These are phyloP conservation scores for Herpailurus yagouaroundi DNA, from an alignment of 2,113 vertebrate species.

Conservation along the genomic window DNA sequence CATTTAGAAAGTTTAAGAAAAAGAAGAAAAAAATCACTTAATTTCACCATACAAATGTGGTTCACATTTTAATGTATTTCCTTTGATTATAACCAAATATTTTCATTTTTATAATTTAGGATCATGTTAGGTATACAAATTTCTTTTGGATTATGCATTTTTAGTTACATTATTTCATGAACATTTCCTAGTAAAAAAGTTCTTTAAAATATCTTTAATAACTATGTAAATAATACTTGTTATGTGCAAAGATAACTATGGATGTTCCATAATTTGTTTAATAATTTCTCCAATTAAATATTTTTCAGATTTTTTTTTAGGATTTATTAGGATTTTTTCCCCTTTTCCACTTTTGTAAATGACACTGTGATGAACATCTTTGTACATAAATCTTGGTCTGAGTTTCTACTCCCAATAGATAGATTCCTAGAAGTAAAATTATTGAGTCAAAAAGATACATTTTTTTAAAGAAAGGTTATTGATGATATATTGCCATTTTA, in stretches of 20 bases:
- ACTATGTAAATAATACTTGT: background rate
- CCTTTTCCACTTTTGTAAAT: slow-evolving; percentile 24
- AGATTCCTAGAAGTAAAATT: slow-evolving; percentile 7
- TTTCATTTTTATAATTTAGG: slow-evolving; percentile 45
- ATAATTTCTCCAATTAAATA: slow-evolving; percentile 15
- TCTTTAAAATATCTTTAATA: background rate
- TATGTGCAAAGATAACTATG: background rate
- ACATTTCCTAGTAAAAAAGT: background rate
- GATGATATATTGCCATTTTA: background rate
- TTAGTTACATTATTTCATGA: slow-evolving; percentile 10
- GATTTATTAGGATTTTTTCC: background rate
- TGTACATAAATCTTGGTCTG: background rate
- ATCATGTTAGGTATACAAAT: background rate
- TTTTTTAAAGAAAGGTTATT: slow-evolving; percentile 43
- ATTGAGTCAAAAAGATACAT: background rate
- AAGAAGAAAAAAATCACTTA: slow-evolving; percentile 39
- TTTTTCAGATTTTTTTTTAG: background rate
- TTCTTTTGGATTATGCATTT: background rate
- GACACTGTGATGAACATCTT: slow-evolving; percentile 12
- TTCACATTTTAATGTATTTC: slow-evolving; percentile 38
- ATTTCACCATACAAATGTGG: background rate
- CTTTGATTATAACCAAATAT: background rate
- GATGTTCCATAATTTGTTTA: background rate
- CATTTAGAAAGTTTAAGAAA: slow-evolving; percentile 31
- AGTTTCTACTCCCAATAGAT: background rate